Conservation (phyloP, 2,113 vertebrate genomes). For the Sinocyclocheilus grahami region DNA sequence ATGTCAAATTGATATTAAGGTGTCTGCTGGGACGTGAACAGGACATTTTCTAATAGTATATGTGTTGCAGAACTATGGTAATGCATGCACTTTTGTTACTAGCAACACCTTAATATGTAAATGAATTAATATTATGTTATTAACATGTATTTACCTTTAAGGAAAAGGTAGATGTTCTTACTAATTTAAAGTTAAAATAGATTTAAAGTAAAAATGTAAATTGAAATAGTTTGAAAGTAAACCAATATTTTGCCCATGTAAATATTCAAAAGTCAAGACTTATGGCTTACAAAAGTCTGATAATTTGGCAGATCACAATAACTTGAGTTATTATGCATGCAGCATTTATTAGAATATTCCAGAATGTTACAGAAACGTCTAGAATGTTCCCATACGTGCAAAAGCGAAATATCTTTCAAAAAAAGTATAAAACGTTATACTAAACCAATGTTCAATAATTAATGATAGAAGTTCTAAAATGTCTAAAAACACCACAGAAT, state of each 20-base stretch:
- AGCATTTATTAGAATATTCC: too few relatives aligned
- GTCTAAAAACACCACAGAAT: too few relatives aligned
- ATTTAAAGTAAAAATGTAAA: neutral
- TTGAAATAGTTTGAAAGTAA: neutral
- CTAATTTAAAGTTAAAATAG: neutral
- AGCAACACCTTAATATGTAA: too few relatives aligned
- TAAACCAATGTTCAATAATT: too few relatives aligned
- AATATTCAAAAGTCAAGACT: too few relatives aligned
- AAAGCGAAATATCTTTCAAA: too few relatives aligned
- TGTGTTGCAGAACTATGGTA: neutral
- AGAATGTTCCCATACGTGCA: too few relatives aligned
- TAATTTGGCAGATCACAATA: neutral
- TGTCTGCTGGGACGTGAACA: neutral
- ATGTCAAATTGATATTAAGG: neutral
- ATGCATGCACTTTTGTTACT: neutral
- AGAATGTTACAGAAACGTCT: neutral
- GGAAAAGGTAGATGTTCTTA: neutral
- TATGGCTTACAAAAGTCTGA: neutral
- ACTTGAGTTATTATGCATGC: neutral
- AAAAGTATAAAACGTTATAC: too few relatives aligned
- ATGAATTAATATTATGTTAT: neutral
- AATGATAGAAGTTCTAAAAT: too few relatives aligned
- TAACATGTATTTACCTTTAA: neutral
- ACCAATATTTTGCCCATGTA: too few relatives aligned
- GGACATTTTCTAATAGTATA: neutral